phyloP scores from a whole-genome alignment of 2,797 vertebrate genomes.

The Sebastolobus altivelis region DNA sequence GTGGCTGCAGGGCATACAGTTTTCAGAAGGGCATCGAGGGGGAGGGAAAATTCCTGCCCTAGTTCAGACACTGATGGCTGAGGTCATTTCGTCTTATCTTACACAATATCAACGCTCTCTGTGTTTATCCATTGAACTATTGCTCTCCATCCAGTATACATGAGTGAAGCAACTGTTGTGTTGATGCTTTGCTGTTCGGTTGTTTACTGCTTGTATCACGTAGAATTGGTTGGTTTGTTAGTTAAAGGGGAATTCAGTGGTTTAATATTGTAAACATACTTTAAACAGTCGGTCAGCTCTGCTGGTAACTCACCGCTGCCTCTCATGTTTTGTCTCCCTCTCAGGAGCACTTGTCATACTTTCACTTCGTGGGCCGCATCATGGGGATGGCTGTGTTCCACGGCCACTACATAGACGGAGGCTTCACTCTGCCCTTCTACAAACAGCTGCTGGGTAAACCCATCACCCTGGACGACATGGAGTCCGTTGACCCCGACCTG shows the following conservation, averaged over 20 bases:
- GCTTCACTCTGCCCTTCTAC: slow-evolving; percentile 97
- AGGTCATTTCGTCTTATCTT: background rate
- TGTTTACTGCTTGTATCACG: slow-evolving; percentile 19
- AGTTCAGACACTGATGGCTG: background rate
- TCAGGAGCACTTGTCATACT: slow-evolving; percentile 97
- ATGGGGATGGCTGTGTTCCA: slow-evolving; percentile 99
- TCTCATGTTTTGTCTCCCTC: slow-evolving; percentile 14
- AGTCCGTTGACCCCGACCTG: slow-evolving; percentile 96
- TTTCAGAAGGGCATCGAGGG: no score
- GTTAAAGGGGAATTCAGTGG: background rate
- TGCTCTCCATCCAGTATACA: background rate
- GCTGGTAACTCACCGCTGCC: background rate
- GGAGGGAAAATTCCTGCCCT: no score
- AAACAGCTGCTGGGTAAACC: slow-evolving; percentile 98
- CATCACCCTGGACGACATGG: slow-evolving; percentile 98
- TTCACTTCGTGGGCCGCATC: slow-evolving; percentile 97
- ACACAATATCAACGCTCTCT: background rate
- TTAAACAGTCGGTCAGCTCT: background rate
- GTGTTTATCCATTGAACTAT: slow-evolving; percentile 12
- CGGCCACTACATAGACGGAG: slow-evolving; percentile 97
- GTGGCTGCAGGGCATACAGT: no score
- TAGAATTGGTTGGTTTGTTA: background rate
- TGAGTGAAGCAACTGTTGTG: background rate
- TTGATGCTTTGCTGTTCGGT: slow-evolving; percentile 11
- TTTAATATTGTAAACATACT: background rate